Percentiles rank a stretch among this genome's conserved stretches.
These are phyloP conservation scores for Fragum whitleyi DNA, from an alignment of 2,888 invertebrate species.

Conservation along the genomic window DNA sequence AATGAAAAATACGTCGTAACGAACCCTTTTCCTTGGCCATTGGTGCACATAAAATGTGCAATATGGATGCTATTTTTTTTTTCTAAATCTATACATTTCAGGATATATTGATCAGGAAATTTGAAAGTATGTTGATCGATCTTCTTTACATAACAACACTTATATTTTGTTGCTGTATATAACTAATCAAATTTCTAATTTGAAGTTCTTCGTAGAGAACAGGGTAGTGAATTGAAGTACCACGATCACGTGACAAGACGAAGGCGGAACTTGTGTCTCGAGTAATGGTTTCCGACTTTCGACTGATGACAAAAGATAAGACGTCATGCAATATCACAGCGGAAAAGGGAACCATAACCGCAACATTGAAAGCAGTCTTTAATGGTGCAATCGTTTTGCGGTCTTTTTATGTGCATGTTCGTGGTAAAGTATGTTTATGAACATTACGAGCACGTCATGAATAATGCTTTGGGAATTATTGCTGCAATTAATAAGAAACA, in stretches of 20 bases:
- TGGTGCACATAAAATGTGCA: too few relatives aligned
- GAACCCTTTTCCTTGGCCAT: not conserved
- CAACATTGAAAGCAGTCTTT: conserved; percentile 21
- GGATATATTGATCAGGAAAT: too few relatives aligned
- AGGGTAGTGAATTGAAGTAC: not conserved
- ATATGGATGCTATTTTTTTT: too few relatives aligned
- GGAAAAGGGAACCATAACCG: conserved; percentile 16
- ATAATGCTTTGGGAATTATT: not conserved
- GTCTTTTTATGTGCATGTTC: not conserved
- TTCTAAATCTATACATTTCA: too few relatives aligned
- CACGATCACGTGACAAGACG: conserved; percentile 12
- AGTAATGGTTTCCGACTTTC: conserved; percentile 24
- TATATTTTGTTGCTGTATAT: too few relatives aligned
- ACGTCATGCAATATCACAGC: conserved; percentile 25
- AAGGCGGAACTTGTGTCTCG: conserved; percentile 7
- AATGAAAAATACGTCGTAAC: not conserved
- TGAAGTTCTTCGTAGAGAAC: not conserved
- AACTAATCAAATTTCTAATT: too few relatives aligned
- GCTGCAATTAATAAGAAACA: not conserved
- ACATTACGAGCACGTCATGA: not conserved
- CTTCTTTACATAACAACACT: too few relatives aligned
- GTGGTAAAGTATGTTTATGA: not conserved
- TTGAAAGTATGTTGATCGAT: too few relatives aligned
- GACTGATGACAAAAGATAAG: conserved; percentile 27
- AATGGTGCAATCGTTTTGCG: not conserved